phyloP scores from a whole-genome alignment of 2,888 invertebrate species.

The Megastigmus dorsalis region DNA sequence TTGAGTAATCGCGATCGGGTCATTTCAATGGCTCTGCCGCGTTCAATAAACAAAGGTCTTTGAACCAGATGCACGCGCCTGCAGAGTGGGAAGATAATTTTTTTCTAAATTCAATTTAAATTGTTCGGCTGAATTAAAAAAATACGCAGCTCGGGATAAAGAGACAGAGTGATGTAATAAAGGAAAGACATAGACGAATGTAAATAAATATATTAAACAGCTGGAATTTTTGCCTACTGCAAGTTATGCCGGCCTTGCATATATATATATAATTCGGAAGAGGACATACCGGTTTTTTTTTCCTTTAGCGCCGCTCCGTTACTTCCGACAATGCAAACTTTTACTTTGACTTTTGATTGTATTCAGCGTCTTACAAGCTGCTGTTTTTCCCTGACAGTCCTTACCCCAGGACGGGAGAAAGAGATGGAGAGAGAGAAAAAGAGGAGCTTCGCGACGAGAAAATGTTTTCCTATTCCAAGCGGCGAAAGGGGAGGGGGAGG shows the following conservation, averaged over 20 bases:
- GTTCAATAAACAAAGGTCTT: slow-evolving; percentile 47
- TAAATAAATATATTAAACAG: too few species aligned
- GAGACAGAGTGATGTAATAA: too few species aligned
- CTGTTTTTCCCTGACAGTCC: not conserved
- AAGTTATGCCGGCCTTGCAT: too few species aligned
- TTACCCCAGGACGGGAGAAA: not conserved
- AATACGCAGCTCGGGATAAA: too few species aligned
- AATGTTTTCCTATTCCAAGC: slow-evolving; percentile 39
- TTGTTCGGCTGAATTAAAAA: too few species aligned
- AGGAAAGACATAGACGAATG: too few species aligned
- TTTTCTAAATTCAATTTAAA: too few species aligned
- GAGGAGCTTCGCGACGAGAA: not conserved
- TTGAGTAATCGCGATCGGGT: slow-evolving; percentile 47
- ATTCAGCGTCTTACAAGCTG: slow-evolving; percentile 23
- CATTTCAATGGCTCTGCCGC: slow-evolving; percentile 29
- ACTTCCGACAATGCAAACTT: slow-evolving; percentile 19
- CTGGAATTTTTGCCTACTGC: too few species aligned
- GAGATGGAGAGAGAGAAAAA: not conserved
- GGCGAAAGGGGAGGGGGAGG: not conserved
- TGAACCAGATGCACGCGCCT: slow-evolving; percentile 14
- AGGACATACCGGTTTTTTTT: too few species aligned
- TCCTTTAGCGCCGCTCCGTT: not conserved
- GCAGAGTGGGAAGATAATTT: too few species aligned
- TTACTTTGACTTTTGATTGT: slow-evolving; percentile 32
- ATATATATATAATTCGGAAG: too few species aligned